Conservation (phyloP, 2,113 vertebrate genomes). For the Podocnemis expansa region DNA sequence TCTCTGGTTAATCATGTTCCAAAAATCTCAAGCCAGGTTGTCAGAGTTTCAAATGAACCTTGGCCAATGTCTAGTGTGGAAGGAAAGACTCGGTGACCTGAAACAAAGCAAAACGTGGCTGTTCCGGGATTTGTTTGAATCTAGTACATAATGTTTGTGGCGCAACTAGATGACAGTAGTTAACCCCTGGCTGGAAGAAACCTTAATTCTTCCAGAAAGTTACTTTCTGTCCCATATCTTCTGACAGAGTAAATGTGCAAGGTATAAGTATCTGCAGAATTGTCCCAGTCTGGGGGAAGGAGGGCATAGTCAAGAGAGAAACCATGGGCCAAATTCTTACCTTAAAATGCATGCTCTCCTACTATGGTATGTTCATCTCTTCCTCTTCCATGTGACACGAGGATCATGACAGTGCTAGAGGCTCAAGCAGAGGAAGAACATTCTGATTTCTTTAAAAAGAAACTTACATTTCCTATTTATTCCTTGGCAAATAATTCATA, state of each 20-base stretch:
- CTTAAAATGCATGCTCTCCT: rapidly evolving
- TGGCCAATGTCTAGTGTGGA: neutral
- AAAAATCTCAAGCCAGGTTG: neutral
- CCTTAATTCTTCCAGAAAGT: neutral
- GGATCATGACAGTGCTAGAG: neutral
- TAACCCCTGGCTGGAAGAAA: neutral
- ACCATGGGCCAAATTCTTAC: rapidly evolving
- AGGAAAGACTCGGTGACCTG: neutral
- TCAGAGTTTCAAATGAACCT: neutral
- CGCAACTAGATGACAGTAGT: neutral
- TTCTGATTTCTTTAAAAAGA: neutral
- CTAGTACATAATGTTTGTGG: neutral
- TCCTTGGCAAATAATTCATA: neutral
- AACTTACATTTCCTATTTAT: neutral
- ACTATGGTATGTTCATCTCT: rapidly evolving
- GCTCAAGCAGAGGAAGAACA: neutral
- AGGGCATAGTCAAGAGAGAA: neutral
- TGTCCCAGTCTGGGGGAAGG: neutral
- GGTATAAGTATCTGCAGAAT: neutral
- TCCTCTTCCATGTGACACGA: neutral
- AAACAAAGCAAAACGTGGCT: neutral
- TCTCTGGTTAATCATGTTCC: conserved; percentile 33
- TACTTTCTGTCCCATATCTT: neutral
- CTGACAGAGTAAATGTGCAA: rapidly evolving
- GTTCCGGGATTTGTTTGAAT: neutral